Evolutionary conservation across 2,888 invertebrate genomes (phyloP).

Genomic region (Aleiodes testaceus): DNA sequence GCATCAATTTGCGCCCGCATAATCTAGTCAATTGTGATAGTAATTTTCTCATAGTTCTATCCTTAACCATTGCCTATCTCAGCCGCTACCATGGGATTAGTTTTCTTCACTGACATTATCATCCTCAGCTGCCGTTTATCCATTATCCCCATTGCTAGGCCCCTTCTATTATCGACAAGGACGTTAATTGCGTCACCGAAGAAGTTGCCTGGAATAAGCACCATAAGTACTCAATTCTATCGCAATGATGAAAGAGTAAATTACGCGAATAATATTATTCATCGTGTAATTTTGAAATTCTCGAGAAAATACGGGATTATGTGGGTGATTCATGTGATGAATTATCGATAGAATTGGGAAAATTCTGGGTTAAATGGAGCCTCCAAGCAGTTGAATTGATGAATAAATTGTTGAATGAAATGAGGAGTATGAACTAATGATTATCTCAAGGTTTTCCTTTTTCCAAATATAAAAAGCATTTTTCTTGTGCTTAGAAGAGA

Average conservation of each 20-base stretch:
- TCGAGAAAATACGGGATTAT: not conserved
- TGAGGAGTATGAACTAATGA: too few relatives aligned
- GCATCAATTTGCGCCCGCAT: slow-evolving; percentile 54
- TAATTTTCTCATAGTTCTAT: slow-evolving; percentile 60
- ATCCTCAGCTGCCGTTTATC: slow-evolving; percentile 43
- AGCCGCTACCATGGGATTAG: slow-evolving; percentile 55
- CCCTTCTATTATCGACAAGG: slow-evolving; percentile 63
- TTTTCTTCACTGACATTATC: slow-evolving; percentile 59
- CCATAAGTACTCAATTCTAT: slow-evolving; percentile 13
- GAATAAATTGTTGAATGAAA: too few relatives aligned
- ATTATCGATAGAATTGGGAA: too few relatives aligned
- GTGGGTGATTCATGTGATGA: too few relatives aligned
- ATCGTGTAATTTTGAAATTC: not conserved
- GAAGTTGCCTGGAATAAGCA: not conserved
- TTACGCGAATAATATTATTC: slow-evolving; percentile 20
- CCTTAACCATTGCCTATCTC: slow-evolving; percentile 28
- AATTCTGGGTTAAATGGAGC: too few relatives aligned
- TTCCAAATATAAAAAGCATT: too few relatives aligned
- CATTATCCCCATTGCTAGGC: slow-evolving; percentile 32
- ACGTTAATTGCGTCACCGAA: slow-evolving; percentile 58
- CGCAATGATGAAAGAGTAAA: slow-evolving; percentile 1
- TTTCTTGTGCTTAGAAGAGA: too few relatives aligned
- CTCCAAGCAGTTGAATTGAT: too few relatives aligned
- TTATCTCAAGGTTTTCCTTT: too few relatives aligned
- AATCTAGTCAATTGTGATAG: slow-evolving; percentile 52